Conservation (phyloP, 2,888 invertebrate species). For the Cyaniris semiargus region DNA sequence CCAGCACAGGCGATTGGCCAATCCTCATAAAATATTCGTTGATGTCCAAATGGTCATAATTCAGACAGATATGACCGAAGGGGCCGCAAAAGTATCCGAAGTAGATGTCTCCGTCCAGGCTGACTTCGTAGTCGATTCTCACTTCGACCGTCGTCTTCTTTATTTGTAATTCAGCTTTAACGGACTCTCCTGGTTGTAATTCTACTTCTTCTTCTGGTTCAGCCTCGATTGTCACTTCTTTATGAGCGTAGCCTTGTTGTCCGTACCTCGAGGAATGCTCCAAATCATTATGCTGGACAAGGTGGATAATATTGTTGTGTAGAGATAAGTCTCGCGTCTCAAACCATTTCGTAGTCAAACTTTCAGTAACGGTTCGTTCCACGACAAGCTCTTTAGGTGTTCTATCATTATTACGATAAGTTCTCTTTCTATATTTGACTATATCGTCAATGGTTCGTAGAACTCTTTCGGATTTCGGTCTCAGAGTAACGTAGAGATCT, state of each 20-base stretch:
- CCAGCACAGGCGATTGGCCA: background rate
- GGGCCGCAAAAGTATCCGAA: background rate
- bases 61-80: background rate
- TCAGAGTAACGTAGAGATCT: background rate
- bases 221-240: background rate
- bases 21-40: background rate
- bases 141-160: conserved; percentile 13
- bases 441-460: background rate
- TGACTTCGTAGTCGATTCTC: conserved; percentile 7
- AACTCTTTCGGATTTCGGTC: background rate
- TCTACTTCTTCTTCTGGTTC: background rate
- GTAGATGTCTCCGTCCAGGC: conserved; percentile 1
- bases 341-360: background rate
- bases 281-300: background rate
- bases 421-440: background rate
- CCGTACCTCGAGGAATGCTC: background rate
- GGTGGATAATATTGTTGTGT: background rate
- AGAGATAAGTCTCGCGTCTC: background rate
- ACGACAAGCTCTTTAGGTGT: background rate
- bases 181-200: background rate
- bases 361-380: background rate
- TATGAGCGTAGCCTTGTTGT: background rate
- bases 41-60: background rate
- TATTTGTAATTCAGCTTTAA: background rate
- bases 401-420: too few relatives aligned